A percentile compares a stretch with the other conserved stretches of the same genome.
Evolutionary conservation across 2,797 vertebrate genomes (phyloP).

Genomic region (Lemur catta): DNA sequence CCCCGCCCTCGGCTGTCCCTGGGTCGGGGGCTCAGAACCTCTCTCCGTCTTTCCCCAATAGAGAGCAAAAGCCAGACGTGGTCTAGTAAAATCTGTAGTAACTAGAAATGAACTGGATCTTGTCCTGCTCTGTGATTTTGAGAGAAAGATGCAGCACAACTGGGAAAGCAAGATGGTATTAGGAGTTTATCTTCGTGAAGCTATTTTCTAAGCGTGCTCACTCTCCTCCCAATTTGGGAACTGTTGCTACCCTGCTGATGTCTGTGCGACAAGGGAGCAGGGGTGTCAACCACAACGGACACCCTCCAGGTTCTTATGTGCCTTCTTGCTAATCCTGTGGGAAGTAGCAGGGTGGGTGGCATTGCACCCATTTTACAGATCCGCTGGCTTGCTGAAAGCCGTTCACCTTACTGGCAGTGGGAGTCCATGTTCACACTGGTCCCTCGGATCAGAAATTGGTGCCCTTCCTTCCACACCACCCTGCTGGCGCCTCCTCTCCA

Average conservation of each 20-base stretch:
- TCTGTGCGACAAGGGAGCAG: not conserved
- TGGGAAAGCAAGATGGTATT: not conserved
- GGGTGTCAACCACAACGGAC: not conserved
- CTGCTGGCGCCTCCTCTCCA: accelerated
- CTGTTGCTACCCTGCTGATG: not conserved
- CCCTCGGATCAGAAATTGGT: not conserved
- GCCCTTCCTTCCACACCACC: not conserved
- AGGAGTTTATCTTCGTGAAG: not conserved
- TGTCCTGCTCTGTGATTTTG: not conserved
- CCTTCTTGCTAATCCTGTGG: not conserved
- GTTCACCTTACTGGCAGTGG: not conserved
- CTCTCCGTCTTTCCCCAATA: not conserved
- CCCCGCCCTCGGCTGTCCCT: not conserved
- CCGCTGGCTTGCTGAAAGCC: not conserved
- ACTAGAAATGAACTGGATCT: not conserved
- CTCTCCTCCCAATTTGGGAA: not conserved
- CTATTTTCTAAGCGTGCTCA: not conserved
- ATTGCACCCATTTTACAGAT: not conserved
- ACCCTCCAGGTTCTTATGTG: not conserved
- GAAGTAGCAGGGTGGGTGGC: not conserved
- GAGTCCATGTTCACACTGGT: not conserved
- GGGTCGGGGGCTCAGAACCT: not conserved
- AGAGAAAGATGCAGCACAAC: not conserved
- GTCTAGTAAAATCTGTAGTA: not conserved
- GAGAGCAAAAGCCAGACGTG: not conserved